phyloP scores from a whole-genome alignment of 2,113 vertebrate species.

The Chaenocephalus aceratus region DNA sequence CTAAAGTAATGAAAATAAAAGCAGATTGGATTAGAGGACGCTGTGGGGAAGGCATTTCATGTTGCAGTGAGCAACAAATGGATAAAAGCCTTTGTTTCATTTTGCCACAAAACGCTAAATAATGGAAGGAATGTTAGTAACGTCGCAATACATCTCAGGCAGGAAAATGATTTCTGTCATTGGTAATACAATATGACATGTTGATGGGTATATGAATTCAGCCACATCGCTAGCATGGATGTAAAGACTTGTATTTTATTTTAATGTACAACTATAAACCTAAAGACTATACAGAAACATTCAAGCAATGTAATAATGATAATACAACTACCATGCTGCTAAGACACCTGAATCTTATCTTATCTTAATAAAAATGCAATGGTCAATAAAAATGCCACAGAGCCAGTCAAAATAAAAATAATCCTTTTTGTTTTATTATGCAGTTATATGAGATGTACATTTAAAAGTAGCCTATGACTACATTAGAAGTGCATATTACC shows the following conservation, averaged over 20 bases:
- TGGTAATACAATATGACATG: background rate
- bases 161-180: background rate
- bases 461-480: background rate
- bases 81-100: constrained; percentile 66
- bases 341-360: no score
- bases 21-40: constrained; percentile 66
- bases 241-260: no score
- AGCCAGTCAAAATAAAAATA: no score
- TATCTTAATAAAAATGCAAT: background rate
- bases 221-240: no score
- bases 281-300: background rate
- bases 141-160: background rate
- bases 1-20: constrained; percentile 73
- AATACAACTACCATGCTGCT: background rate
- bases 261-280: background rate
- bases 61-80: constrained; percentile 60
- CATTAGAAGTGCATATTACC: background rate
- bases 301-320: background rate
- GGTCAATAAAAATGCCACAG: background rate
- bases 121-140: background rate
- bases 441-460: background rate
- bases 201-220: background rate
- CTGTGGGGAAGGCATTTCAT: constrained; percentile 57
- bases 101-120: constrained; percentile 47
- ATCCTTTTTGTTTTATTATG: background rate